These are phyloP conservation scores for Zootermopsis nevadensis DNA, from an alignment of 2,888 invertebrate species.

Conservation along the genomic window DNA sequence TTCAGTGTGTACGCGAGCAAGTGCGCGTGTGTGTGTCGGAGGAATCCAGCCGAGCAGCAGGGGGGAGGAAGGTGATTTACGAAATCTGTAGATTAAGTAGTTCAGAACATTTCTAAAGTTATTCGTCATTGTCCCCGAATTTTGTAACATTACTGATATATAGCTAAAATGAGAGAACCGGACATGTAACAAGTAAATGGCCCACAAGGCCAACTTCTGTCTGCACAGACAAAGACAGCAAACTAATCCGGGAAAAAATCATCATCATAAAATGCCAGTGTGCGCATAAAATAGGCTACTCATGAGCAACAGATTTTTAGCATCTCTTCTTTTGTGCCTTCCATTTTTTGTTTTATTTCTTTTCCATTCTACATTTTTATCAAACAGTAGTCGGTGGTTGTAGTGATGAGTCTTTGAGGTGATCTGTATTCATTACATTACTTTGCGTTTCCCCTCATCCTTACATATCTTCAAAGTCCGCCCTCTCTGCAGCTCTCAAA, in stretches of 20 bases:
- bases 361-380: background rate
- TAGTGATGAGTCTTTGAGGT: constrained; percentile 3
- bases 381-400: constrained; percentile 7
- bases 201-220: too few species aligned
- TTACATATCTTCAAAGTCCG: background rate
- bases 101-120: too few species aligned
- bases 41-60: too few species aligned
- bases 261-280: background rate
- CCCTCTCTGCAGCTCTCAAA: background rate
- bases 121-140: too few species aligned
- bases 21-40: too few species aligned
- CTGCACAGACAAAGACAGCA: too few species aligned
- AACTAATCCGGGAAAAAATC: background rate
- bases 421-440: constrained; percentile 19
- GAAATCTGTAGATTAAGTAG: too few species aligned
- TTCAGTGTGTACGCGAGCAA: too few species aligned
- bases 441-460: background rate
- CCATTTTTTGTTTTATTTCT: background rate
- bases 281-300: background rate
- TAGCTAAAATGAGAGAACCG: too few species aligned
- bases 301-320: background rate
- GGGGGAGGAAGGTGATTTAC: too few species aligned
- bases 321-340: background rate
- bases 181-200: too few species aligned
- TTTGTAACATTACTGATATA: too few species aligned